Evolutionary conservation across 1,140 invertebrate species (phyloP).

Genomic region (Nebria ingens): DNA sequence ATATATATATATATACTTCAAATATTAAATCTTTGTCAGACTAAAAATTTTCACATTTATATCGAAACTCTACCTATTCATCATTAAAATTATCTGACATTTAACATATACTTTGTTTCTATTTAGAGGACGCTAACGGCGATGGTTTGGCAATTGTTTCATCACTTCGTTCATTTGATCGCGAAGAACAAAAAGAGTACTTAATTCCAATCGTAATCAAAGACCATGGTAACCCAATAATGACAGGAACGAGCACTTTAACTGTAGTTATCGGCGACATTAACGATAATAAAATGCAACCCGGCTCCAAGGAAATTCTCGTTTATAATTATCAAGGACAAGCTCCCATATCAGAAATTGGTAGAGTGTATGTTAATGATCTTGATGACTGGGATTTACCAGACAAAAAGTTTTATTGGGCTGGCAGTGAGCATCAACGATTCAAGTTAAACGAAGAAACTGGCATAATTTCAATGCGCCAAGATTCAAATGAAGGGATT

Average conservation of each 20-base stretch:
- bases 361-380: slow-evolving; percentile 92
- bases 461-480: slow-evolving; percentile 91
- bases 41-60: no score
- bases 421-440: slow-evolving; percentile 64
- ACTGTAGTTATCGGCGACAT: slow-evolving; percentile 93
- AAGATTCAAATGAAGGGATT: slow-evolving; percentile 76
- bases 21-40: no score
- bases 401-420: slow-evolving; percentile 95
- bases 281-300: slow-evolving; percentile 96
- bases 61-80: no score
- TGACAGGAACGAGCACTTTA: slow-evolving; percentile 89
- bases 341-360: slow-evolving; percentile 85
- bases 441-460: slow-evolving; percentile 84
- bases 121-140: slow-evolving; percentile 84
- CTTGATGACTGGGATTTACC: slow-evolving; percentile 95
- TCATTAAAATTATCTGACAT: no score
- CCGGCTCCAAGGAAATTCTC: slow-evolving; percentile 91
- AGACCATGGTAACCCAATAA: slow-evolving; percentile 75
- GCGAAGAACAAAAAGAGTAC: slow-evolving; percentile 92
- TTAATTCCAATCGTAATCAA: slow-evolving; percentile 90
- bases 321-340: slow-evolving; percentile 94
- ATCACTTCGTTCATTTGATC: slow-evolving; percentile 81
- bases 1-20: no score
- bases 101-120: no score
- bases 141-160: slow-evolving; percentile 92